Percentiles rank a stretch among this genome's conserved stretches.
Conservation (phyloP, 2,113 vertebrate species). For the Jaculus jaculus region DNA sequence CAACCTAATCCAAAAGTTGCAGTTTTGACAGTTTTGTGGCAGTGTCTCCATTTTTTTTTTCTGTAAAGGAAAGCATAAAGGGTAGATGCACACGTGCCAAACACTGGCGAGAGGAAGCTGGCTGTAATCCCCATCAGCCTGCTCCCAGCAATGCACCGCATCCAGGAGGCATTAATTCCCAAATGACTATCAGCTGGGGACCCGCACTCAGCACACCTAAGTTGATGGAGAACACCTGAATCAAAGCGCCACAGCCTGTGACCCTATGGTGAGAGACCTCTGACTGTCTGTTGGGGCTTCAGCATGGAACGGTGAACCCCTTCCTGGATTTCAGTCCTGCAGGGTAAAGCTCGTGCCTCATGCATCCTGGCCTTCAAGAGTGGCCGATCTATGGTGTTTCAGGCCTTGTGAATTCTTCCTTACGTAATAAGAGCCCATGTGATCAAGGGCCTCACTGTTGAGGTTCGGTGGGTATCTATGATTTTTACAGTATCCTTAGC, state of each 20-base stretch:
- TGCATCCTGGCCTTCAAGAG: not conserved
- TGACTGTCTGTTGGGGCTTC: not conserved
- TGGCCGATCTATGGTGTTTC: not conserved
- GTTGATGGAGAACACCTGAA: too few species aligned
- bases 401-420: conserved; percentile 23
- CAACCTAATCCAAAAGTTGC: not conserved
- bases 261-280: not conserved
- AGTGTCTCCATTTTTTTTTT: not conserved
- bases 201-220: too few species aligned
- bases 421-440: conserved; percentile 42
- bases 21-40: not conserved
- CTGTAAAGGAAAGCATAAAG: not conserved
- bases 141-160: too few species aligned
- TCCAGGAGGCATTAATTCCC: too few species aligned
- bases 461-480: conserved; percentile 47
- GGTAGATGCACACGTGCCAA: too few species aligned
- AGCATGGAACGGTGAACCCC: not conserved
- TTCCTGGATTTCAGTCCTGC: not conserved
- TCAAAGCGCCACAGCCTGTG: too few species aligned
- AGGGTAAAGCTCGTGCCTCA: conserved; percentile 4
- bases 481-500: conserved; percentile 58
- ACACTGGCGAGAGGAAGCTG: too few species aligned
- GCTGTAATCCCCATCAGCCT: too few species aligned
- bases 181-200: too few species aligned
- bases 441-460: conserved; percentile 51